Evolutionary conservation across 2,113 vertebrate genomes (phyloP).

Genomic region (Notechis scutatus): DNA sequence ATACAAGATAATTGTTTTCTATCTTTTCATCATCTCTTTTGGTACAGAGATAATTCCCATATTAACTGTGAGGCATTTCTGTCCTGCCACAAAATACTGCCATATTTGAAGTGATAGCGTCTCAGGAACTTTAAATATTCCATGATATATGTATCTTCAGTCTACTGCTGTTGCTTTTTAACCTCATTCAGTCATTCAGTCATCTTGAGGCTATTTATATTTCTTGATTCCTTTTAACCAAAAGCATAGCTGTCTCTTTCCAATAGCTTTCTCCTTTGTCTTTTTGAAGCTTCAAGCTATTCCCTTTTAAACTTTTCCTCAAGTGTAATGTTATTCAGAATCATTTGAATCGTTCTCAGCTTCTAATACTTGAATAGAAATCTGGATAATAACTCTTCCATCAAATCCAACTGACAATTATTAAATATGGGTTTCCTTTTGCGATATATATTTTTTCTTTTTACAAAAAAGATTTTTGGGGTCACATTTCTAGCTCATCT

Average conservation of each 20-base stretch:
- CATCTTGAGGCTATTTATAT: constrained; percentile 13
- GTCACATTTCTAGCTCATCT: neutral
- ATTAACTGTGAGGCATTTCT: neutral
- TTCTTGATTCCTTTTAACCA: neutral
- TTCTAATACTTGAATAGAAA: neutral
- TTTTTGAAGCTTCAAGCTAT: neutral
- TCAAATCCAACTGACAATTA: neutral
- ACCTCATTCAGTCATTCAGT: constrained; percentile 22
- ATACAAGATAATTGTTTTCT: neutral
- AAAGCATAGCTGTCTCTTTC: neutral
- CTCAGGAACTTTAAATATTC: neutral
- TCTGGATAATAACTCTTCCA: neutral
- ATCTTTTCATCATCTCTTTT: neutral
- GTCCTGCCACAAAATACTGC: neutral
- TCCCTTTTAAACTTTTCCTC: neutral
- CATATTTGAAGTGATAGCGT: neutral
- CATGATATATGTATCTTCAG: neutral
- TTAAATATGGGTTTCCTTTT: neutral
- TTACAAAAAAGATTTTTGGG: neutral
- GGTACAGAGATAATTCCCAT: neutral
- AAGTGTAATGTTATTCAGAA: neutral
- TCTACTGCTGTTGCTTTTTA: neutral
- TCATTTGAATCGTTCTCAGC: neutral
- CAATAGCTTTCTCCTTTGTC: neutral
- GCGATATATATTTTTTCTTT: neutral